These are phyloP conservation scores for Gymnogyps californianus DNA, from an alignment of 2,113 vertebrate species.

Conservation along the genomic window DNA sequence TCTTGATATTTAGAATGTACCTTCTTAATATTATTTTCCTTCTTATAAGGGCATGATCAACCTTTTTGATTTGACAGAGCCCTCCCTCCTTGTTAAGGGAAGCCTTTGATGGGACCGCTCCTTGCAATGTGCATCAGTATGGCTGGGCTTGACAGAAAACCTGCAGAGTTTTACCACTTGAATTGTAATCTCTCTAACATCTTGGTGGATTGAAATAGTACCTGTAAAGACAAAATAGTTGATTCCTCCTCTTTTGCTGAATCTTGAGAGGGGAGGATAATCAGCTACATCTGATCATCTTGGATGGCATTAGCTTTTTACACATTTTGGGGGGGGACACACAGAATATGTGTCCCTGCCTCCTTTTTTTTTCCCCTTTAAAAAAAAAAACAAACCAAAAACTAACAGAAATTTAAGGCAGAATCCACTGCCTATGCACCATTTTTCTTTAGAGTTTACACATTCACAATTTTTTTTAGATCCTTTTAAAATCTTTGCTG, in stretches of 20 bases:
- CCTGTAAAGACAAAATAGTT: neutral
- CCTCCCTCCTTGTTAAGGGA: neutral
- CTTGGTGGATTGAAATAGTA: neutral
- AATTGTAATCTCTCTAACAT: neutral
- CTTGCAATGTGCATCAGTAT: neutral
- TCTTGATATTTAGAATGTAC: neutral
- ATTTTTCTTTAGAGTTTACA: neutral
- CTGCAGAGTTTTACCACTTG: neutral
- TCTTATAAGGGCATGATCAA: neutral
- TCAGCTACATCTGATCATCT: neutral
- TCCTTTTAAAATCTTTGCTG: neutral
- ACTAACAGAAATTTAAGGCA: neutral
- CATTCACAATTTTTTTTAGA: neutral
- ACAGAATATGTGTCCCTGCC: fast-evolving
- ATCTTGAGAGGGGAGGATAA: neutral
- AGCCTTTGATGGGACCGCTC: neutral
- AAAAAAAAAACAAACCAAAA: neutral
- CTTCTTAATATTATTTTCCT: neutral
- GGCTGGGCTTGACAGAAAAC: neutral
- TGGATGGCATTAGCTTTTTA: neutral
- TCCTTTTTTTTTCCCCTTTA: neutral
- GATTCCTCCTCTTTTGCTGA: neutral
- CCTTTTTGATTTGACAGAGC: neutral
- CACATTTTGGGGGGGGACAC: no score
- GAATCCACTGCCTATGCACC: neutral